Base-by-base conservation (phyloP, 92 coral and sea anemone species). In the Parazoanthus swiftii region DNA sequence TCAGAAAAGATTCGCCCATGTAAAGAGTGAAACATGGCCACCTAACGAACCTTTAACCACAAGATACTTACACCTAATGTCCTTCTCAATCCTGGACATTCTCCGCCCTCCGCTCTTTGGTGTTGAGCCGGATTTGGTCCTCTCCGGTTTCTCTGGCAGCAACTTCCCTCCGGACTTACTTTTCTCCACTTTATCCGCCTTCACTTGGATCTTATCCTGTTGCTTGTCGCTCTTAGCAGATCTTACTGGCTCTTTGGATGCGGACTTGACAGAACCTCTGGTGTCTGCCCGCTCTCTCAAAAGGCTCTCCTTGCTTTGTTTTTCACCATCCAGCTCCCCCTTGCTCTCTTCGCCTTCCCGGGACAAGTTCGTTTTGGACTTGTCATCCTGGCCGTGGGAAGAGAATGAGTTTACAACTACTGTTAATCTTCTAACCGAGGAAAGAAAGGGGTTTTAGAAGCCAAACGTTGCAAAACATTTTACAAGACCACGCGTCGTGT, bases 21-120 rank as follows among this genome's bases (percentile, higher is more conserved):
- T 10, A 48, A 48, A 48, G 51, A 48, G 51, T 48, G 51, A 6
- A 48, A 48, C 42, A 39, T 39, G 42, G 4, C 42, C 42, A 39
- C 42, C 42, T 39, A 39, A 39, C 42, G 4, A 39, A 39, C 42
- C 42, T 15, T 1, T 23, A 50, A 13, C 38, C 33, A 43, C 7
- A 23, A 11, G 39, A 0, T 10, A 63, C 92, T 93, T 81, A 94
- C 98, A 74, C 26, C 72, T 86, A 76, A 92, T 29, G 83, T 93
- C 96, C 38, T 92, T 95, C 68, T 97, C 99, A 85, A 94, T 90
- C 78, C 90, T 93, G 8, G 99, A 97, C 92, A 93, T 86, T 86
- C 93, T 90, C 79, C 99, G 79, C 14, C 94, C 95, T 14, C 91
- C 90, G 3, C 84, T 92, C 81, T 74, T 91, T 74, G 13, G 90